Evolutionary conservation across 92 coral and sea anemone species (phyloP), one percentile per base, ranked within the genome.

Genomic region (Anthopleura xanthogrammica): DNA sequence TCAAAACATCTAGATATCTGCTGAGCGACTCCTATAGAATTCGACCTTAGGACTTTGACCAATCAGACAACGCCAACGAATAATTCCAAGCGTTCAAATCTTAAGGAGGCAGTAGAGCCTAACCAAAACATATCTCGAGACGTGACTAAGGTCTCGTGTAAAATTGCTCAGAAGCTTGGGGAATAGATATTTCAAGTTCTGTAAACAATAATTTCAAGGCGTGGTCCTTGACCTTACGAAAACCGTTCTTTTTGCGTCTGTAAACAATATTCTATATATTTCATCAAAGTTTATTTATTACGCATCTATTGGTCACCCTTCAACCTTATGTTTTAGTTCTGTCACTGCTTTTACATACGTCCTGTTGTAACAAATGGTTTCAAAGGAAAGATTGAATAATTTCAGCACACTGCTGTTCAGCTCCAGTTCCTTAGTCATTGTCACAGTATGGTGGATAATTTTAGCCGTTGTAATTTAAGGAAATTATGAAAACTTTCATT

Each of bases 1-100:
- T 23, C 14, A 12, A 23, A 62, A 62, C 24, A 29, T 20, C 1
- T 20, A 62, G 23, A 11, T 62, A 7, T 23, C 10, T 62, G 70
- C 36, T 1, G 70, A 62, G 24, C 29, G 70, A 22, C 4, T 58
- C 17, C 48, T 50, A 19, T 60, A 4, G 17, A 60, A 62, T 16
- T 22, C 41, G 84, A 17, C 22, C 68, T 81, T 70, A 52, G 55
- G 8, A 12, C 7, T 9, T 42, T 52, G 22, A 52, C 84, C 84
- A 81, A 81, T 81, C 77, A 81, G 62, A 52, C 13, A 29, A n/a
- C 84, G 84, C 84, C 84, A 81, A 81, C 84, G 77, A 68, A 54
- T 23, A 43, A 29, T 80, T 80, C 48, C 74, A 72, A 80, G 29
- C 74, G 74, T 81, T 81, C 84, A 81, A 71, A 81, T 41, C 58